These are phyloP conservation scores for Sylvicola cinctus DNA, from an alignment of 2,888 invertebrate genomes.

Conservation along the genomic window DNA sequence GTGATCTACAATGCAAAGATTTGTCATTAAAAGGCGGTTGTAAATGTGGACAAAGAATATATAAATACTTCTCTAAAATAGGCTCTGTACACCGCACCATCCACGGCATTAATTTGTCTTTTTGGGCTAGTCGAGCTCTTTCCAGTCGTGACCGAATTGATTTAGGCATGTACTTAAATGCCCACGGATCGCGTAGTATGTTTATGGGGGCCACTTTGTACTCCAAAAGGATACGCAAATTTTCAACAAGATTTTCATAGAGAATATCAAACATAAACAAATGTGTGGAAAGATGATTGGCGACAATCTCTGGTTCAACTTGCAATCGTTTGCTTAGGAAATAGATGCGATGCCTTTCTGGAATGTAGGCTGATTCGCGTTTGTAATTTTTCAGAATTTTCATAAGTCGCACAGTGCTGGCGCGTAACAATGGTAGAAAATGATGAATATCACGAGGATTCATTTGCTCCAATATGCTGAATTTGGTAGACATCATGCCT, in stretches of 20 bases:
- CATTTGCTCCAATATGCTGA: conserved; percentile 23
- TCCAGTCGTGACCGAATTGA: conserved; percentile 31
- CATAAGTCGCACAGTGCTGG: conserved; percentile 20
- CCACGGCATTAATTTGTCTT: conserved; percentile 38
- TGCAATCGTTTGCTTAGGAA: conserved; percentile 28
- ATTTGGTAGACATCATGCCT: conserved; percentile 20
- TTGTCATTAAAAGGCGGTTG: neutral
- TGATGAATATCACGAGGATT: conserved; percentile 28
- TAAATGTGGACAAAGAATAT: neutral
- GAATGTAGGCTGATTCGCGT: conserved; percentile 24
- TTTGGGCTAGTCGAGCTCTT: conserved; percentile 27
- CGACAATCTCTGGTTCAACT: conserved; percentile 24
- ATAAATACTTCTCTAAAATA: conserved; percentile 30
- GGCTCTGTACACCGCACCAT: conserved; percentile 40
- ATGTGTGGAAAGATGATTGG: conserved; percentile 28
- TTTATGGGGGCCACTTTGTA: conserved; percentile 32
- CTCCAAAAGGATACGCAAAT: conserved; percentile 30
- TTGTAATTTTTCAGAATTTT: conserved; percentile 13
- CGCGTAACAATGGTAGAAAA: conserved; percentile 29
- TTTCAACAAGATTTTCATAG: conserved; percentile 30
- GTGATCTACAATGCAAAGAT: conserved; percentile 12
- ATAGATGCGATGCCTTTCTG: conserved; percentile 33
- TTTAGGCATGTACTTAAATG: conserved; percentile 34
- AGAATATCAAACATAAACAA: conserved; percentile 33
- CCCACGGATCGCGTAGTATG: conserved; percentile 39